Conservation (phyloP, 2,797 vertebrate genomes). For the Coendou prehensilis region DNA sequence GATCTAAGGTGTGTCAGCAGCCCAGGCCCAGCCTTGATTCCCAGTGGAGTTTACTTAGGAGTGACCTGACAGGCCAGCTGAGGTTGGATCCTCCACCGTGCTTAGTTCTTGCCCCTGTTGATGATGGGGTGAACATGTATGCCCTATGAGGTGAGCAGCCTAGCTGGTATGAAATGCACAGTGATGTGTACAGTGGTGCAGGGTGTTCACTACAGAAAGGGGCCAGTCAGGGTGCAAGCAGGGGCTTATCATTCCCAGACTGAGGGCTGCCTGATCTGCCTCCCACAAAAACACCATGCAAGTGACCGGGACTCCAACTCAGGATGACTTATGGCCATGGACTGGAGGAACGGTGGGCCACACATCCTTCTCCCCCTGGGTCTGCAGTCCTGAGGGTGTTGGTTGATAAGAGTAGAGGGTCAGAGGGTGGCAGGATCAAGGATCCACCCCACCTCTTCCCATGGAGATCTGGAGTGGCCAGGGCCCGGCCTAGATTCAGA, state of each 20-base stretch:
- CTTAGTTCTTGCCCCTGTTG: neutral
- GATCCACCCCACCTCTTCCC: neutral
- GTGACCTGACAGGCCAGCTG: neutral
- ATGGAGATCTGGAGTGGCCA: neutral
- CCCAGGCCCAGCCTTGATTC: neutral
- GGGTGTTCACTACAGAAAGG: neutral
- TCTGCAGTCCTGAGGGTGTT: neutral
- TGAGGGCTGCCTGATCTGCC: neutral
- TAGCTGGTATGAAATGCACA: too few relatives aligned
- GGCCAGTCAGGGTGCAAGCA: neutral
- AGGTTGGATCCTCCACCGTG: neutral
- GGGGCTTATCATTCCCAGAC: too few relatives aligned
- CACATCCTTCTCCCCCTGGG: neutral
- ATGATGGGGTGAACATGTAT: neutral
- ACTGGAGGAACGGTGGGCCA: neutral
- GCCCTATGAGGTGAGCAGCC: neutral
- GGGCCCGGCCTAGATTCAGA: neutral
- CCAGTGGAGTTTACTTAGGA: neutral
- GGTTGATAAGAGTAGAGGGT: neutral
- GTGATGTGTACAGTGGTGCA: neutral
- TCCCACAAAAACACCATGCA: neutral
- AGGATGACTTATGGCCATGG: neutral
- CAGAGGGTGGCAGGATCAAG: neutral
- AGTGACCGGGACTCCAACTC: neutral
- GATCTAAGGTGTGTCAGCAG: neutral